phyloP scores from a whole-genome alignment of 2,113 vertebrate species.

The Nyctibius bracteatus region DNA sequence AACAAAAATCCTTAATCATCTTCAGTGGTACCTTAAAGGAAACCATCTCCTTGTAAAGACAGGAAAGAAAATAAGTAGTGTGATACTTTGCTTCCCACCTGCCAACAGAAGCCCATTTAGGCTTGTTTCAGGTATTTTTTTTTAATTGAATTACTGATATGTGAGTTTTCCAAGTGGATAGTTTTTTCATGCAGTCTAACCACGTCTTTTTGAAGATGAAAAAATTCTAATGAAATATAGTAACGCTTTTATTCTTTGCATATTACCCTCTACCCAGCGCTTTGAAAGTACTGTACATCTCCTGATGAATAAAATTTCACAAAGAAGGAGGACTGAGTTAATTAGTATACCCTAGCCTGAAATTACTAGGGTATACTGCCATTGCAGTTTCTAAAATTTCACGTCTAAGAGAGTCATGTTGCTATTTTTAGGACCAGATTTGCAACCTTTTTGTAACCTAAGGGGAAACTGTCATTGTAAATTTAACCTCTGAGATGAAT shows the following conservation, averaged over 20 bases:
- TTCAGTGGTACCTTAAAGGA: background rate
- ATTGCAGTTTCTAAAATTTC: background rate
- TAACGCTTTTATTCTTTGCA: background rate
- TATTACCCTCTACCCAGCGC: background rate
- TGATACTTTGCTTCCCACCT: background rate
- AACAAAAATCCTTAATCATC: background rate
- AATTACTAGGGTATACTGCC: background rate
- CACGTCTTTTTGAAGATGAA: background rate
- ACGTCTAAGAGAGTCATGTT: background rate
- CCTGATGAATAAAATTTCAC: background rate
- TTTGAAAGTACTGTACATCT: background rate
- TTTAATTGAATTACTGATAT: background rate
- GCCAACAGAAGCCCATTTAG: background rate
- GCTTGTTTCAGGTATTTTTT: background rate
- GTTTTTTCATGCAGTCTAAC: background rate
- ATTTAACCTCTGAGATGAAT: background rate
- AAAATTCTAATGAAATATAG: background rate
- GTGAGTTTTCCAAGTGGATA: background rate
- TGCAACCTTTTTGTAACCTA: background rate
- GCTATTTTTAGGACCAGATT: background rate
- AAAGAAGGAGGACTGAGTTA: background rate
- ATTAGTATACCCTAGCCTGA: background rate
- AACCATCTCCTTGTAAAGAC: background rate
- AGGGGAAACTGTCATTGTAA: background rate
- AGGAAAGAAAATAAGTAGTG: background rate